Evolutionary conservation across 2,888 invertebrate genomes (phyloP).

Genomic region (Notodonta ziczac): DNA sequence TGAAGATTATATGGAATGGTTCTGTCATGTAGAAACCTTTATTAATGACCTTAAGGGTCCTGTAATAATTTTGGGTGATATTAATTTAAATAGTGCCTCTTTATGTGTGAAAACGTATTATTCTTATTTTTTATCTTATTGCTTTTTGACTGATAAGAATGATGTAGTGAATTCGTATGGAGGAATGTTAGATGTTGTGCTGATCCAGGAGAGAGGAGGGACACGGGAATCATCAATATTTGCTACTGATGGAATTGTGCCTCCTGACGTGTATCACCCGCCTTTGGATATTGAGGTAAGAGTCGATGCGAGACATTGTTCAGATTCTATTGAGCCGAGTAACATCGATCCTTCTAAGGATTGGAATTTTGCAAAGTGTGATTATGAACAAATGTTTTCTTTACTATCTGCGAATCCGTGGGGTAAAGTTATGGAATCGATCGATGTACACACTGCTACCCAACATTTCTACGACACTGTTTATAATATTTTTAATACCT

Average conservation of each 20-base stretch:
- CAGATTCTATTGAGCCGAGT: neutral
- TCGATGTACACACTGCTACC: neutral
- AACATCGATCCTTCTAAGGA: neutral
- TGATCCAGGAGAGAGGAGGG: no score
- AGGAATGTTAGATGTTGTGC: no score
- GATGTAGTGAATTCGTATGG: slow-evolving; percentile 5
- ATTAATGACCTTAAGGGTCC: slow-evolving; percentile 3
- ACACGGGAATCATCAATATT: neutral
- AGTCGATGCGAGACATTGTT: neutral
- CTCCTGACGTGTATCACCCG: neutral
- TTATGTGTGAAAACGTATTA: slow-evolving; percentile 7
- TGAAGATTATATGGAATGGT: neutral
- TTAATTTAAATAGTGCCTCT: slow-evolving; percentile 11
- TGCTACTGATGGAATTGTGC: neutral
- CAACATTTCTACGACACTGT: neutral
- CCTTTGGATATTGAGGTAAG: neutral
- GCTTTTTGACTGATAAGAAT: slow-evolving; percentile 7
- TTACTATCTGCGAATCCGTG: neutral
- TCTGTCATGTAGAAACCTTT: neutral
- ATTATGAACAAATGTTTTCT: neutral
- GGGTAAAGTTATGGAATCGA: neutral
- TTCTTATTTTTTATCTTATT: slow-evolving; percentile 10
- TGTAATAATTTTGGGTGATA: slow-evolving; percentile 8
- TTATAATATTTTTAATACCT: neutral
- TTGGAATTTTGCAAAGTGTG: neutral